phyloP scores from a whole-genome alignment of 2,888 invertebrate genomes.

The Fissipunctia ypsillon region DNA sequence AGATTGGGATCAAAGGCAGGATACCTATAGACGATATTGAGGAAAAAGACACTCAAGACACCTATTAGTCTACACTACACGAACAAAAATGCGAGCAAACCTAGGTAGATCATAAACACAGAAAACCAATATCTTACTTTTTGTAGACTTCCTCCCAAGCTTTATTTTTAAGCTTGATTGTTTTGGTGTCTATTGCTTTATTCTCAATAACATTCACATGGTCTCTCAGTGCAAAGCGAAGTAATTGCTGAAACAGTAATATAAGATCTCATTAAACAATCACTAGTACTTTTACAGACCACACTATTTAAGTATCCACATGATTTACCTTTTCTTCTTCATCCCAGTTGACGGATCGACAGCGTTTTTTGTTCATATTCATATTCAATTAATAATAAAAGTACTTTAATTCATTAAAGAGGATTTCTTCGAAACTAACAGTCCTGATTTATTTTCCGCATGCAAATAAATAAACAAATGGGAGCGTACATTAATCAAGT shows the following conservation, averaged over 20 bases:
- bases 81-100: neutral
- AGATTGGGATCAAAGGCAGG: no score
- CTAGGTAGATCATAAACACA: neutral
- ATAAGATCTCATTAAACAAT: neutral
- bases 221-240: slow-evolving; percentile 9
- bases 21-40: no score
- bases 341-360: slow-evolving; percentile 8
- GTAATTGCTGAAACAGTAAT: slow-evolving; percentile 12
- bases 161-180: slow-evolving; percentile 17
- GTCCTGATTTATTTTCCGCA: neutral
- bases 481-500: neutral
- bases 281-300: neutral
- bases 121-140: slow-evolving; percentile 11
- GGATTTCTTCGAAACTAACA: neutral
- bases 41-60: neutral
- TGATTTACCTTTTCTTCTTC: slow-evolving; percentile 11
- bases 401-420: neutral
- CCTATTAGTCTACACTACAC: neutral
- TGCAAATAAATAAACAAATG: slow-evolving; percentile 6
- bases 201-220: slow-evolving; percentile 13
- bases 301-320: neutral
- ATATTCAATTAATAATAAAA: neutral
- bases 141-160: slow-evolving; percentile 13
- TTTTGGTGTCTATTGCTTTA: slow-evolving; percentile 9
- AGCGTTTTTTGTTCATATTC: slow-evolving; percentile 13